These are phyloP conservation scores for Chrysocyon brachyurus DNA, from an alignment of 2,797 vertebrate genomes.

Conservation along the genomic window DNA sequence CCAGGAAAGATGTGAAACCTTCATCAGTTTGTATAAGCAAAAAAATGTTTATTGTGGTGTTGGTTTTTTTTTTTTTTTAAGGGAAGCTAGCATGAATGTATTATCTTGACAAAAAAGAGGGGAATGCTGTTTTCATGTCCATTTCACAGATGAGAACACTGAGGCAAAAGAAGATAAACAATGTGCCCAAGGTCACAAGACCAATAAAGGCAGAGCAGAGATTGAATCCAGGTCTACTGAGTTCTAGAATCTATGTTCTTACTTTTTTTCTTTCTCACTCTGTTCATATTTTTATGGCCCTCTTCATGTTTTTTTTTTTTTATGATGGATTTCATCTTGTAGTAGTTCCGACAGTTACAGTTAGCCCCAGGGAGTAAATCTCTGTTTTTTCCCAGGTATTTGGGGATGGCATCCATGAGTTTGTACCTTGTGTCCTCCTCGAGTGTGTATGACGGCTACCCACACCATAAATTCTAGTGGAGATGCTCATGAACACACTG, in stretches of 20 bases:
- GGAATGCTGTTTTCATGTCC: background rate
- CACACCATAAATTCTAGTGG: background rate
- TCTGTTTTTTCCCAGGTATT: background rate
- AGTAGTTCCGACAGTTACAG: background rate
- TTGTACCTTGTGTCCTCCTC: background rate
- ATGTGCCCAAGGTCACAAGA: background rate
- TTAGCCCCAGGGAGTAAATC: background rate
- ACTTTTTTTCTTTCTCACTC: too few species aligned
- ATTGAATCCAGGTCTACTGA: background rate
- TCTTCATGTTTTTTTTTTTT: background rate
- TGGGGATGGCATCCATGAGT: background rate
- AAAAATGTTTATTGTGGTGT: background rate
- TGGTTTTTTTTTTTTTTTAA: background rate
- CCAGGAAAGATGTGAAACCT: background rate
- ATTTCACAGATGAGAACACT: background rate
- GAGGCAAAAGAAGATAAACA: background rate
- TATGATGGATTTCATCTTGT: background rate
- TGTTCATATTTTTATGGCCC: background rate
- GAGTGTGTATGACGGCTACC: background rate
- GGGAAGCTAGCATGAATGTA: background rate
- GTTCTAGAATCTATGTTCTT: background rate
- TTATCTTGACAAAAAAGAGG: background rate
- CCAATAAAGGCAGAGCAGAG: background rate
- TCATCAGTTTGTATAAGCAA: background rate
- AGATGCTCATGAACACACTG: background rate